Conservation (phyloP, 1,140 invertebrate genomes). For the Paralvinella palmiformis region DNA sequence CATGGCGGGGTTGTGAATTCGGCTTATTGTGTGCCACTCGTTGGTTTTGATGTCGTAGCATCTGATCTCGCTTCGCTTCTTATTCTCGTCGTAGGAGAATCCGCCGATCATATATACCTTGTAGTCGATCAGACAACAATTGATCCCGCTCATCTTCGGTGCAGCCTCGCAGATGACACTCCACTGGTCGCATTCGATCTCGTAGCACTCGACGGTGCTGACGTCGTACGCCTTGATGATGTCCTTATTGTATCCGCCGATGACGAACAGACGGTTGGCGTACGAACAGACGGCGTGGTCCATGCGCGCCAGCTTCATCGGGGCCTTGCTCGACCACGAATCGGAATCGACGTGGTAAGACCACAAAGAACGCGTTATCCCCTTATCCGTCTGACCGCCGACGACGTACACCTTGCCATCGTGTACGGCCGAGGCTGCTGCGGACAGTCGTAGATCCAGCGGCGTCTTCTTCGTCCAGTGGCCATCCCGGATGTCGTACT, state of each 20-base stretch:
- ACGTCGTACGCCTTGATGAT: constrained; percentile 10
- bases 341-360: background rate
- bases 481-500: background rate
- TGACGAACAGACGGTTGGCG: background rate
- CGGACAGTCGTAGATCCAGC: constrained; percentile 4
- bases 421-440: background rate
- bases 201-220: background rate
- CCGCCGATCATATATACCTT: background rate
- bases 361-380: background rate
- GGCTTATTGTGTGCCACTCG: background rate
- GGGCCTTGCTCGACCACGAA: background rate
- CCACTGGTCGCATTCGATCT: constrained; percentile 1
- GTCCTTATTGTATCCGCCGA: constrained; percentile 9
- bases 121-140: background rate
- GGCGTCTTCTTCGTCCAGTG: background rate
- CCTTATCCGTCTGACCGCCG: constrained; percentile 3
- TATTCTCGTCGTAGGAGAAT: constrained; percentile 7
- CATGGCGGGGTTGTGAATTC: background rate
- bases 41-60: constrained; percentile 4
- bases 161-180: background rate
- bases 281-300: constrained; percentile 6
- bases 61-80: background rate
- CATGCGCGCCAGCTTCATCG: constrained; percentile 1
- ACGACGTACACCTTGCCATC: constrained; percentile 6
- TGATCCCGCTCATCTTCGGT: constrained; percentile 3